Percentiles rank a stretch among this genome's conserved stretches.
These are phyloP conservation scores for Drosophila rellima DNA, from an alignment of 2,888 invertebrate genomes.

Conservation along the genomic window DNA sequence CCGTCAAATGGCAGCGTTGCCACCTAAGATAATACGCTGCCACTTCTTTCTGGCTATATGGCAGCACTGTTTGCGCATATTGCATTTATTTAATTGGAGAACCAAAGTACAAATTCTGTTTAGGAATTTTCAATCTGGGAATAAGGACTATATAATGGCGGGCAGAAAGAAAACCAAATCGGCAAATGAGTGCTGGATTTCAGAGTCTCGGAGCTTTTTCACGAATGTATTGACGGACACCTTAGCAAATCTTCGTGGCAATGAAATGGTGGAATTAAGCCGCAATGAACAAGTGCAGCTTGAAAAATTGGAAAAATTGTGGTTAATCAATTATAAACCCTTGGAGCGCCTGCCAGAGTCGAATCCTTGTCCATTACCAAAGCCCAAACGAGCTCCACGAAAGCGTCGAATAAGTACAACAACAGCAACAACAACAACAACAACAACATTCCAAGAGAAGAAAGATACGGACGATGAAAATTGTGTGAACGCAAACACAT, in stretches of 20 bases:
- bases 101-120: not conserved
- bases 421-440: not conserved
- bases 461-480: not conserved
- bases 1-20: not conserved
- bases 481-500: not conserved
- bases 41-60: not conserved
- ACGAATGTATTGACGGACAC: slow-evolving; percentile 1
- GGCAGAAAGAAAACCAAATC: not conserved
- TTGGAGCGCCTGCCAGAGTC: slow-evolving; percentile 6
- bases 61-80: not conserved
- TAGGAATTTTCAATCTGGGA: not conserved
- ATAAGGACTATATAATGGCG: slow-evolving; percentile 1
- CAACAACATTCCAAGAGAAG: not conserved
- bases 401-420: not conserved
- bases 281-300: not conserved
- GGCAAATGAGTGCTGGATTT: slow-evolving; percentile 14
- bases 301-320: slow-evolving; percentile 4
- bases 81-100: not conserved
- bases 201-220: slow-evolving; percentile 30
- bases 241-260: not conserved
- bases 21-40: not conserved
- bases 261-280: not conserved
- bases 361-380: not conserved
- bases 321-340: slow-evolving; percentile 18
- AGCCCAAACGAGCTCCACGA: not conserved